Evolutionary conservation across 1,140 invertebrate species (phyloP), one percentile per base, ranked within the genome.

Genomic region (Bombus sibiricus): DNA sequence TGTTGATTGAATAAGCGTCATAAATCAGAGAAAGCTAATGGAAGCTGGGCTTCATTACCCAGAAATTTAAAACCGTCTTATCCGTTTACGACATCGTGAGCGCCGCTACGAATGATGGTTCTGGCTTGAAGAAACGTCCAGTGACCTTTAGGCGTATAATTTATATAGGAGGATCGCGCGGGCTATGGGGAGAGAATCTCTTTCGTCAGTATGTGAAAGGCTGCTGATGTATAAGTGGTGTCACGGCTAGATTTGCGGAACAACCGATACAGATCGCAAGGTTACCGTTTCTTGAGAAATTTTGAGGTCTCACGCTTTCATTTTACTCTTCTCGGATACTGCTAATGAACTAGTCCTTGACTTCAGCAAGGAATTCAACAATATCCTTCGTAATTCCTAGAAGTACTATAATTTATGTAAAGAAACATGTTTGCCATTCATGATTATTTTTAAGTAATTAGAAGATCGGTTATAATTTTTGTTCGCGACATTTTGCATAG

Each of bases 71-170:
- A 78, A 85, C 68, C 47, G 69, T 77, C 69, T 80, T 75, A 81
- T 88, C 76, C 53, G 73, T 83, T 71, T 74, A 32, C 83, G 77
- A 81, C 69, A 77, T 82, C 76, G 75, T 62, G 71, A 80, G 39
- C 77, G 64, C 53, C 41, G 47, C 39, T 41, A 84, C 68, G 85
- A 90, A 84, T 89, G 81, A 90, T 81, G 81, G 80, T 92, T 91
- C 89, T 83, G 82, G 79, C 88, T 88, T 76, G 87, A 85, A 89
- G 82, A 86, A 90, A 85, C 81, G 88, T 90, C 88, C 91, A 87
- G 87, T 93, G 91, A 93, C 91, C 92, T 93, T 93, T 93, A 92
- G 81, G 53, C 69, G 82, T 85, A 86, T 92, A 91, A 92, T 92
- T 93, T 91, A 92, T 93, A 90, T 90, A 77, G 87, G 86, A 91